These are phyloP conservation scores for Delphinus delphis DNA, from an alignment of 2,113 vertebrate genomes.

Conservation along the genomic window DNA sequence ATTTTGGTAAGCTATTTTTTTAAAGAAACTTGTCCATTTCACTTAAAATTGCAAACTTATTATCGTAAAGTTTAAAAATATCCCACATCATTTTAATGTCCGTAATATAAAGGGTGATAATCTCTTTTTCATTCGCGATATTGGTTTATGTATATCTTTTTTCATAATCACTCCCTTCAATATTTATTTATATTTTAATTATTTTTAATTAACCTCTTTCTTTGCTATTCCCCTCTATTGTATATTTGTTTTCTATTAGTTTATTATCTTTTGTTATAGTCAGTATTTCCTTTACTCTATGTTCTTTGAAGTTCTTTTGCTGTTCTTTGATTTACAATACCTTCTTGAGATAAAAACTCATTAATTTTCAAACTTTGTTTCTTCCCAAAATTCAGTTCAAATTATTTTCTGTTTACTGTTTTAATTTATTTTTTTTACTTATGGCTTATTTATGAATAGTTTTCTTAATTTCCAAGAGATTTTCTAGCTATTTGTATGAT, in stretches of 20 bases:
- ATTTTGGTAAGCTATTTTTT: not conserved
- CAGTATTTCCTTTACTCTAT: not conserved
- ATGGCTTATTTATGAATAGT: not conserved
- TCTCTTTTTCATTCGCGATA: not conserved
- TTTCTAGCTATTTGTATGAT: not conserved
- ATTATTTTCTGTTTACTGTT: not conserved
- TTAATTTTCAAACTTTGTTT: not conserved
- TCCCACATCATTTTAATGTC: not conserved
- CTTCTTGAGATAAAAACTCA: not conserved
- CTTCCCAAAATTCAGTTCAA: not conserved
- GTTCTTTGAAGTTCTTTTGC: not conserved
- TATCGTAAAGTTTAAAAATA: not conserved
- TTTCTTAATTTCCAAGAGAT: not conserved
- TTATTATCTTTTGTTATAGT: not conserved
- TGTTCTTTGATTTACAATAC: not conserved
- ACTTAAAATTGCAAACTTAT: not conserved
- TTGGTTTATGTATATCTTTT: not conserved
- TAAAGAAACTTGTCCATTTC: not conserved
- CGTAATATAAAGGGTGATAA: not conserved
- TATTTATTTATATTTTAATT: not conserved
- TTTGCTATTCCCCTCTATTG: not conserved
- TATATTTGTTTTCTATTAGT: not conserved
- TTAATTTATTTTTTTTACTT: not conserved
- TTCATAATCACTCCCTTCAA: not conserved
- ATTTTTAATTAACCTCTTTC: not conserved